phyloP scores from a whole-genome alignment of 2,888 invertebrate species.

The Tetranychus truncatus region DNA sequence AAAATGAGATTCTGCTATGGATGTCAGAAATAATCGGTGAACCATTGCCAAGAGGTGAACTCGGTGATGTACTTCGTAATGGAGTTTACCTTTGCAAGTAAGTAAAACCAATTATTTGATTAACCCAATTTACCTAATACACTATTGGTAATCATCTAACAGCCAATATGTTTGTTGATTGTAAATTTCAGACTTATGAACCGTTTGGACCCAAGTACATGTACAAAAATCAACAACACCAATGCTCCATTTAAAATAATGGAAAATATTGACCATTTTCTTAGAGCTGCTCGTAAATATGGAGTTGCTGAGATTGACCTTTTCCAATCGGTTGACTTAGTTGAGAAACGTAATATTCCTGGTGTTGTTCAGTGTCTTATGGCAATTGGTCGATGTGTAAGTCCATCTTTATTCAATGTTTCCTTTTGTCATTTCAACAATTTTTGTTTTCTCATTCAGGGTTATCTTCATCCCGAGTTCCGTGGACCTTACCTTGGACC shows the following conservation, averaged over 20 bases:
- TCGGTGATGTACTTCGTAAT: constrained; percentile 76
- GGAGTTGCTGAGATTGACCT: constrained; percentile 20
- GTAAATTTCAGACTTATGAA: constrained; percentile 16
- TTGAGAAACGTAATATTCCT: constrained; percentile 21
- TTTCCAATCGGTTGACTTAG: constrained; percentile 21
- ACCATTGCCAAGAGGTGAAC: constrained; percentile 59
- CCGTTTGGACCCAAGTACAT: constrained; percentile 18
- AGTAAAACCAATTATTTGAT: constrained; percentile 20
- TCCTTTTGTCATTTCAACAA: neutral
- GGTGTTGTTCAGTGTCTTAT: constrained; percentile 20
- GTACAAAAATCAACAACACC: constrained; percentile 15
- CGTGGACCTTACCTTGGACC: constrained; percentile 48
- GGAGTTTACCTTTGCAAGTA: constrained; percentile 71
- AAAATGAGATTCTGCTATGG: constrained; percentile 65
- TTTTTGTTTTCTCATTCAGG: neutral
- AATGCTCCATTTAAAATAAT: constrained; percentile 17
- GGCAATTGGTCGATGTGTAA: constrained; percentile 14
- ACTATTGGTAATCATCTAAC: too few species aligned
- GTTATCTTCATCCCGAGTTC: constrained; percentile 12
- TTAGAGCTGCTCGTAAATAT: constrained; percentile 17
- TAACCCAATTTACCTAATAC: neutral
- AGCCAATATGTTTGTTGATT: too few species aligned
- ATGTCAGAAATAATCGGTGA: constrained; percentile 68
- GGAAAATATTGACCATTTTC: constrained; percentile 21
- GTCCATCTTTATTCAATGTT: neutral